Conservation (phyloP, 2,888 invertebrate genomes). For the Cantharis flavilabris region DNA sequence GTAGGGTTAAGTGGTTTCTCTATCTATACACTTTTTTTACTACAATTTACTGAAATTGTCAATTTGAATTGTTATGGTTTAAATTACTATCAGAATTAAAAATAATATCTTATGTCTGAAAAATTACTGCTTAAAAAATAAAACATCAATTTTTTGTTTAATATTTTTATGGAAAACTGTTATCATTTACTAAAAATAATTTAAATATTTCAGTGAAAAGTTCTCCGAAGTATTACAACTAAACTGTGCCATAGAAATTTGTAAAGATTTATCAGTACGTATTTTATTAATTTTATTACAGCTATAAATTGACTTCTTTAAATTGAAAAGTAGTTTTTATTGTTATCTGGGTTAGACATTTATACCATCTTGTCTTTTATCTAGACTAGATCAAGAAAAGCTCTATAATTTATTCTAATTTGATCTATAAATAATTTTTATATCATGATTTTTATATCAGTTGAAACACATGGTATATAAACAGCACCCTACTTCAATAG, state of each 20-base stretch:
- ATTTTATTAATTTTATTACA: not conserved
- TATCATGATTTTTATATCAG: not conserved
- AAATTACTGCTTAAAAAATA: no score
- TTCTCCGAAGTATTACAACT: not conserved
- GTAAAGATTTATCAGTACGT: not conserved
- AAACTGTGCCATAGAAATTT: not conserved
- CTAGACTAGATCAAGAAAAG: not conserved
- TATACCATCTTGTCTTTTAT: not conserved
- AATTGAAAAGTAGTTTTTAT: not conserved
- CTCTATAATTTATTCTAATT: not conserved
- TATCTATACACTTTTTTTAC: no score
- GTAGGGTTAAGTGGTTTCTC: no score
- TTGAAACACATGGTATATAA: not conserved
- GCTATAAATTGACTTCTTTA: not conserved
- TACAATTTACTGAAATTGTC: no score
- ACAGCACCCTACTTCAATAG: no score
- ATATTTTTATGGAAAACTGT: not conserved
- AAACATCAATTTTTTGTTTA: not conserved
- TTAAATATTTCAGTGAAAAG: not conserved
- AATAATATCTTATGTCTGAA: no score
- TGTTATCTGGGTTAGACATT: not conserved
- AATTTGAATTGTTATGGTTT: no score
- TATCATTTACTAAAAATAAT: not conserved
- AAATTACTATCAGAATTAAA: no score
- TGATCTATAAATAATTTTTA: not conserved